A percentile compares a stretch with the other conserved stretches of the same genome.
These are phyloP conservation scores for Oxyura jamaicensis DNA, from an alignment of 2,113 vertebrate genomes.

Conservation along the genomic window DNA sequence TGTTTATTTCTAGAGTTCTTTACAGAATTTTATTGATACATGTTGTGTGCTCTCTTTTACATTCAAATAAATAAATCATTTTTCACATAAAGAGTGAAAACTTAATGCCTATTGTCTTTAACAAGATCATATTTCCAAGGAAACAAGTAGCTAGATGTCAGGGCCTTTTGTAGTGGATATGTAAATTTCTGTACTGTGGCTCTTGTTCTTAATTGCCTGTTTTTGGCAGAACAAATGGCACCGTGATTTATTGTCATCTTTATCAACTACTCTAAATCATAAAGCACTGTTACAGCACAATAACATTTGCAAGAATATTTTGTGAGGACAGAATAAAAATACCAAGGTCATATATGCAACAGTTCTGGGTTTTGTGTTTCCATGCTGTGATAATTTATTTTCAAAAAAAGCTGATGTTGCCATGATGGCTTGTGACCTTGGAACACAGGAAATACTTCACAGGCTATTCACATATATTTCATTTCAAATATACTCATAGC, in stretches of 20 bases:
- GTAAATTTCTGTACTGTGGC: background rate
- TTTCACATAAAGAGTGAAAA: background rate
- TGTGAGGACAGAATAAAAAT: background rate
- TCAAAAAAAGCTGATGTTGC: background rate
- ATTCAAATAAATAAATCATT: background rate
- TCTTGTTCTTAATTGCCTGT: background rate
- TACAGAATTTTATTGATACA: background rate
- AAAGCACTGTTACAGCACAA: background rate
- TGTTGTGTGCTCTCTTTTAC: background rate
- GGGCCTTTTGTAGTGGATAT: background rate
- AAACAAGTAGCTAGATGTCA: background rate
- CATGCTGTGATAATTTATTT: background rate
- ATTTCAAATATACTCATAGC: background rate
- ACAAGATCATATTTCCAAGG: background rate
- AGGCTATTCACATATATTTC: background rate
- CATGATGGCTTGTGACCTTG: background rate
- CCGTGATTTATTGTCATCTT: background rate
- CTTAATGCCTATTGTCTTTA: background rate
- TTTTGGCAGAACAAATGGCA: conserved; percentile 55
- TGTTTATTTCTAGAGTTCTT: background rate
- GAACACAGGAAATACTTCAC: background rate
- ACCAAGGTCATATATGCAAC: background rate
- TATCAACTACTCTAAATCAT: conserved; percentile 26
- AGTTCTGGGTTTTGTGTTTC: background rate
- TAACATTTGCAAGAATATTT: background rate